These are phyloP conservation scores for Neoarius graeffei DNA, from an alignment of 2,113 vertebrate genomes.

Conservation along the genomic window DNA sequence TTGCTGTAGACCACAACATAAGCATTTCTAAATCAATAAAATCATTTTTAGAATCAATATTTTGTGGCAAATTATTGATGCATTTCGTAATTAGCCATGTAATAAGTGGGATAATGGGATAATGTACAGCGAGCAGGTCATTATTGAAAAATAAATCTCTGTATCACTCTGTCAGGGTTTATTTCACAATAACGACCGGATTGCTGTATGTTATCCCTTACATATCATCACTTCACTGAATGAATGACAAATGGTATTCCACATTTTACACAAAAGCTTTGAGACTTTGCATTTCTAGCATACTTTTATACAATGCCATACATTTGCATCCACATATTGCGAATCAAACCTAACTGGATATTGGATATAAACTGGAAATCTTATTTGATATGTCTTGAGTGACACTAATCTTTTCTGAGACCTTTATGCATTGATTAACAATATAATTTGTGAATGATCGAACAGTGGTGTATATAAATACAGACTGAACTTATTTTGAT, in stretches of 20 bases:
- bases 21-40: no score
- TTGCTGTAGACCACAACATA: no score
- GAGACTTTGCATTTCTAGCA: background rate
- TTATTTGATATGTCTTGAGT: background rate
- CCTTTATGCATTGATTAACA: background rate
- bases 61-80: no score
- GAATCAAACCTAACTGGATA: background rate
- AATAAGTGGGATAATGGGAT: no score
- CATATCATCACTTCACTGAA: background rate
- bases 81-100: no score
- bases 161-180: no score
- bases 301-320: background rate
- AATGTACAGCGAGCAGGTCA: no score
- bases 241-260: background rate
- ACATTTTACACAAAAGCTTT: background rate
- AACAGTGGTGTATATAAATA: constrained; percentile 8
- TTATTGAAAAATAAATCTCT: no score
- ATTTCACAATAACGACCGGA: no score
- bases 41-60: no score
- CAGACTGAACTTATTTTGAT: background rate
- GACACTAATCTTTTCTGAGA: background rate
- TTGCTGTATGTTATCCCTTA: no score
- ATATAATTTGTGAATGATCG: background rate
- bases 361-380: background rate
- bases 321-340: background rate